phyloP scores from a whole-genome alignment of 92 coral and sea anemone genomes.

The Desmophyllum pertusum region DNA sequence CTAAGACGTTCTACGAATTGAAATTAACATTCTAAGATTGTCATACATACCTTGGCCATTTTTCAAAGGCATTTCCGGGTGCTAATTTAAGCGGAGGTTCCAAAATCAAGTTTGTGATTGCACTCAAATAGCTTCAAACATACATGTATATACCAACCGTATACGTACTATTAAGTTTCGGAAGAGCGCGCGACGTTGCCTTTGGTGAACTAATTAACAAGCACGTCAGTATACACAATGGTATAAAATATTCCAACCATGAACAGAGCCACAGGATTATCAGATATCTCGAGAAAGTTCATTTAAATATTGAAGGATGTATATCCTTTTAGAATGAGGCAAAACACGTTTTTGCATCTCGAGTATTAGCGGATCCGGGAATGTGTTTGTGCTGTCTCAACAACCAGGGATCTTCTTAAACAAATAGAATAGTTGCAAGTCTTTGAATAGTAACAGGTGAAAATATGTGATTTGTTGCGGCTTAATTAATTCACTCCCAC shows the following conservation, averaged over 20 bases:
- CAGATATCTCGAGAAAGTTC: constrained; percentile 18
- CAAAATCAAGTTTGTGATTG: neutral
- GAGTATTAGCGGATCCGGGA: neutral
- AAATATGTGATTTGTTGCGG: neutral
- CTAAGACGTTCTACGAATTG: neutral
- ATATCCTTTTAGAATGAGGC: neutral
- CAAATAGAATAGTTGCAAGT: neutral
- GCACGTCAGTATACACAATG: constrained; percentile 21
- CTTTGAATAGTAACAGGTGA: neutral
- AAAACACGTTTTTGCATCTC: neutral
- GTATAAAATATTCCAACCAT: constrained; percentile 27
- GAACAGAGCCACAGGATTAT: constrained; percentile 11
- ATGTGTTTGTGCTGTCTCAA: neutral
- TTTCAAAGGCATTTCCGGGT: constrained; percentile 12
- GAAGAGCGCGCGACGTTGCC: neutral
- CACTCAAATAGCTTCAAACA: neutral
- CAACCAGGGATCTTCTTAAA: neutral
- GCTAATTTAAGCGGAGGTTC: neutral
- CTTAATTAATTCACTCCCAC: no score
- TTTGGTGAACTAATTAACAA: constrained; percentile 20
- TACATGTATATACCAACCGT: neutral
- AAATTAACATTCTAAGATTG: neutral
- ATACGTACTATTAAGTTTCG: neutral
- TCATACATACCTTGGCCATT: constrained; percentile 15
- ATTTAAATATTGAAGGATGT: neutral